Evolutionary conservation across 2,797 vertebrate genomes (phyloP).

Genomic region (Apodemus agrarius): DNA sequence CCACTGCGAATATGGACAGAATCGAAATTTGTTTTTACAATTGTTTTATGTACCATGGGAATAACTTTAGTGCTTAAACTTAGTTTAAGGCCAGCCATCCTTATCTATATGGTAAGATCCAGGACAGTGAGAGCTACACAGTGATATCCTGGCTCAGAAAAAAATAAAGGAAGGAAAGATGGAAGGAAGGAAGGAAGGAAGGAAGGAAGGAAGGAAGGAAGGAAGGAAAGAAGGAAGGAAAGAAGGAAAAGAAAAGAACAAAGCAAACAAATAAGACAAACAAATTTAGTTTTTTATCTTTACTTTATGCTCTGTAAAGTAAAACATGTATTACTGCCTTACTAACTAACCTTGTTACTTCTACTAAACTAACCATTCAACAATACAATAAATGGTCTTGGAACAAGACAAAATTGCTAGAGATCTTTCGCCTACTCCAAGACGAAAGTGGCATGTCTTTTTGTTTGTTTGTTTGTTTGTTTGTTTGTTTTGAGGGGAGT

Average conservation of each 20-base stretch:
- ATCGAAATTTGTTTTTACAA: slow-evolving; percentile 3
- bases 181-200: not conserved
- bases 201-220: too few species aligned
- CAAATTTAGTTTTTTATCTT: slow-evolving; percentile 42
- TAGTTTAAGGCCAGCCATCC: not conserved
- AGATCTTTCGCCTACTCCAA: not conserved
- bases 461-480: too few species aligned
- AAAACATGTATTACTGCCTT: not conserved
- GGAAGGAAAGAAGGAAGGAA: accelerated
- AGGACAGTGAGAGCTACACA: not conserved
- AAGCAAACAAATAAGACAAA: slow-evolving; percentile 16
- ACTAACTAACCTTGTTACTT: not conserved
- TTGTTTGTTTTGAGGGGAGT: not conserved
- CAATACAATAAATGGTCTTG: not conserved
- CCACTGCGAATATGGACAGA: not conserved
- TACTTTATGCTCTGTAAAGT: not conserved
- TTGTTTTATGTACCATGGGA: not conserved
- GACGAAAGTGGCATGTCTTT: not conserved
- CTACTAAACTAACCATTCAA: slow-evolving; percentile 16
- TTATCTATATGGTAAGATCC: not conserved
- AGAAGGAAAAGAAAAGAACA: too few species aligned
- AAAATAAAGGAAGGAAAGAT: not conserved
- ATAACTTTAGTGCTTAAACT: not conserved
- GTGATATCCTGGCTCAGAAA: not conserved
- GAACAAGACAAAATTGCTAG: not conserved